These are phyloP conservation scores for Spea bombifrons DNA, from an alignment of 2,113 vertebrate genomes.

Conservation along the genomic window DNA sequence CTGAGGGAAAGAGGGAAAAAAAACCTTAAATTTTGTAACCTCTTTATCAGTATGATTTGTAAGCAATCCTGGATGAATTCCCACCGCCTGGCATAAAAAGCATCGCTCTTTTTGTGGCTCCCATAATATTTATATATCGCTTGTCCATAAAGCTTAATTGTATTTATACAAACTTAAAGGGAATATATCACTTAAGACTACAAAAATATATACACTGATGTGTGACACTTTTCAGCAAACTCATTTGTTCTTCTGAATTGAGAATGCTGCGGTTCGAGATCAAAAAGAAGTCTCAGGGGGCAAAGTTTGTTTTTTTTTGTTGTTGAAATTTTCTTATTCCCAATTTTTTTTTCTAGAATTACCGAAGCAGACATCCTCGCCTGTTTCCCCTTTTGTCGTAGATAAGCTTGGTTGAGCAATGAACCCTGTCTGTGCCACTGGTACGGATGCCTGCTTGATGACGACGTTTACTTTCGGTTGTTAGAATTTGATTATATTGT, in stretches of 20 bases:
- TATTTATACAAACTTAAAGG: constrained; percentile 50
- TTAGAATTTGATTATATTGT: too few species aligned
- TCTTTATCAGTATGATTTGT: constrained; percentile 62
- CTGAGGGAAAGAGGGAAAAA: constrained; percentile 52
- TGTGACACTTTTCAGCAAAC: background rate
- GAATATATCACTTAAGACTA: background rate
- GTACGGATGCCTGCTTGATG: too few species aligned
- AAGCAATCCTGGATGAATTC: constrained; percentile 57
- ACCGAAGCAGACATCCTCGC: too few species aligned
- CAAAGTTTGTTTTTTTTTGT: too few species aligned
- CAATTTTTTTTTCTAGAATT: too few species aligned
- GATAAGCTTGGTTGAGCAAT: too few species aligned
- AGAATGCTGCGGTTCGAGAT: too few species aligned
- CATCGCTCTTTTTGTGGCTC: constrained; percentile 56
- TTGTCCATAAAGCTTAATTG: constrained; percentile 53
- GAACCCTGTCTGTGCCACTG: too few species aligned
- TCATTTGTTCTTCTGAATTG: background rate
- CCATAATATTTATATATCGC: constrained; percentile 53
- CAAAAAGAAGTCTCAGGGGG: too few species aligned
- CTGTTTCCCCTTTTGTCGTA: too few species aligned
- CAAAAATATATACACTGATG: background rate
- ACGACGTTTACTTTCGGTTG: too few species aligned
- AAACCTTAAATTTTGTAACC: constrained; percentile 60
- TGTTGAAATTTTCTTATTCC: too few species aligned
- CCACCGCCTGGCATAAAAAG: constrained; percentile 52